phyloP scores from a whole-genome alignment of 37 sponge, comb jelly and placozoan genomes.

The Hexactinellida sp. region DNA sequence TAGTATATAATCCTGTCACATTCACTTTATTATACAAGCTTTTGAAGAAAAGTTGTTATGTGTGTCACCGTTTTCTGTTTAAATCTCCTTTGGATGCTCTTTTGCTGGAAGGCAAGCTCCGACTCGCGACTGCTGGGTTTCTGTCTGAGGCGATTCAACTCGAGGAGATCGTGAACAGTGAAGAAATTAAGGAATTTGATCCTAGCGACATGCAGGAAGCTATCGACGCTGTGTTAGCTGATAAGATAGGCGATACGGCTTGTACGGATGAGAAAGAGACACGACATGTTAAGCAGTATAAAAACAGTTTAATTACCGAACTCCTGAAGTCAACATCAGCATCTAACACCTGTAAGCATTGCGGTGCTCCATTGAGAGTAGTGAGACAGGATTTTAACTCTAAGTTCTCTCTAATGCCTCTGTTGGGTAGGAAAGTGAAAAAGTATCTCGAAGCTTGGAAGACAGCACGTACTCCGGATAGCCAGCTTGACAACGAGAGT shows the following conservation, averaged over 20 bases:
- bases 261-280: neutral
- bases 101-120: slow-evolving; percentile 46
- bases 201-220: neutral
- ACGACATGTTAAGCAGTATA: slow-evolving; percentile 37
- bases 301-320: slow-evolving; percentile 21
- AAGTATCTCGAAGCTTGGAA: slow-evolving; percentile 27
- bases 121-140: slow-evolving; percentile 34
- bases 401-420: slow-evolving; percentile 43
- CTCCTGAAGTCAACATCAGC: slow-evolving; percentile 28
- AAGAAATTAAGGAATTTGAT: neutral
- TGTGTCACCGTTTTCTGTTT: slow-evolving; percentile 46
- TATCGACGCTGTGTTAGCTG: neutral
- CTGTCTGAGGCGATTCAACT: slow-evolving; percentile 41
- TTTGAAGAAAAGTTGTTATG: slow-evolving; percentile 38
- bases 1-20: slow-evolving; percentile 81
- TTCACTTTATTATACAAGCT: slow-evolving; percentile 40
- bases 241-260: neutral
- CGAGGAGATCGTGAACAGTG: slow-evolving; percentile 8
- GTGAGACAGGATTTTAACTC: slow-evolving; percentile 44
- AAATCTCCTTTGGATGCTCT: slow-evolving; percentile 20
- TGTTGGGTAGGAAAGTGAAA: slow-evolving; percentile 36
- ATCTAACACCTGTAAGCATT: slow-evolving; percentile 45
- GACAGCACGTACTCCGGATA: neutral
- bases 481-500: neutral
- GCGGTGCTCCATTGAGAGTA: slow-evolving; percentile 50